Percentiles rank a stretch among this genome's conserved stretches.
phyloP scores from a whole-genome alignment of 2,113 vertebrate genomes.

The Ondatra zibethicus region DNA sequence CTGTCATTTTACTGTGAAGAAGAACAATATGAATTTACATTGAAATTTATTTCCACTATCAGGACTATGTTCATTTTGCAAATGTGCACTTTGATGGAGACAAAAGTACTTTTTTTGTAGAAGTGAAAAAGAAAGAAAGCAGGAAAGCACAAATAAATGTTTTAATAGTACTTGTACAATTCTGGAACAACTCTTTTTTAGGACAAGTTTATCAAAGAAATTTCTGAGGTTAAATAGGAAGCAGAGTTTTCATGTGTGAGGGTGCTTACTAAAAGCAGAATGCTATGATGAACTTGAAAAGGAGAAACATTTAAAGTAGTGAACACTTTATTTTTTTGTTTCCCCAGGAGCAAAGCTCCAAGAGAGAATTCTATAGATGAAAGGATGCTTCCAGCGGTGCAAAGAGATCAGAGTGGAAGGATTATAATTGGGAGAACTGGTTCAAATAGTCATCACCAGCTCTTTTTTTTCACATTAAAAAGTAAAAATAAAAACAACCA shows the following conservation, averaged over 20 bases:
- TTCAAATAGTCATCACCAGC: background rate
- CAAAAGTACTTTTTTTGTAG: background rate
- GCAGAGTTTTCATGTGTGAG: background rate
- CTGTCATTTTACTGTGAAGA: slow-evolving; percentile 78
- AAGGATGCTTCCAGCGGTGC: slow-evolving; percentile 35
- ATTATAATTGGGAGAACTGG: slow-evolving; percentile 56
- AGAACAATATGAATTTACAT: slow-evolving; percentile 83
- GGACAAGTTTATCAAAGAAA: slow-evolving; percentile 9
- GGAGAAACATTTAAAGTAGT: slow-evolving; percentile 36
- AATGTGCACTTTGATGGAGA: background rate
- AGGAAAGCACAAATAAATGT: background rate
- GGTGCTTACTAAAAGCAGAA: slow-evolving; percentile 20
- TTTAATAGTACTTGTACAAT: background rate
- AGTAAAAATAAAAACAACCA: background rate
- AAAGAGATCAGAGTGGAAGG: slow-evolving; percentile 6
- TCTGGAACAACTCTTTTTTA: slow-evolving; percentile 38
- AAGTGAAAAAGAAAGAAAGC: background rate
- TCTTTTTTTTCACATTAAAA: background rate
- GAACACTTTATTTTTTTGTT: slow-evolving; percentile 49
- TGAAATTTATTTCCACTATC: slow-evolving; percentile 79
- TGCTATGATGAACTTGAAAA: slow-evolving; percentile 11
- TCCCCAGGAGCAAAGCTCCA: slow-evolving; percentile 53
- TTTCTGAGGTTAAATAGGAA: slow-evolving; percentile 35
- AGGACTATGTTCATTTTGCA: slow-evolving; percentile 71
- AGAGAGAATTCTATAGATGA: slow-evolving; percentile 33